Evolutionary conservation across 2,113 vertebrate species (phyloP).

Genomic region (Podiceps cristatus): DNA sequence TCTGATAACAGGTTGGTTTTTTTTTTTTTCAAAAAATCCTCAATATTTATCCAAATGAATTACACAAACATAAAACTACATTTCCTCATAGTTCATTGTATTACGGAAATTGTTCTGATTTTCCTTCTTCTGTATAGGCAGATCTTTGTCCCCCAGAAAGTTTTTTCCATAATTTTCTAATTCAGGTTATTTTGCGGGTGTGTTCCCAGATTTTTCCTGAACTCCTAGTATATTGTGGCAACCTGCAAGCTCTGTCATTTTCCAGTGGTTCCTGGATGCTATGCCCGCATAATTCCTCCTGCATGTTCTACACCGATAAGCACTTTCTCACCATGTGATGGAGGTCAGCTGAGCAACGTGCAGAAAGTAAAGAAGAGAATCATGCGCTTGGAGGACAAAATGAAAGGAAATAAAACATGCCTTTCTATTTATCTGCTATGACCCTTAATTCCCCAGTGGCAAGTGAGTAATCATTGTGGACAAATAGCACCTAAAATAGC

Average conservation of each 20-base stretch:
- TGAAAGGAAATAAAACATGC: background rate
- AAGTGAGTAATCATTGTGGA: background rate
- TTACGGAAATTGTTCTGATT: background rate
- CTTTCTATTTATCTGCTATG: background rate
- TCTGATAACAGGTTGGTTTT: background rate
- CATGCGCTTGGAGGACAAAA: background rate
- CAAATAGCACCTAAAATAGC: background rate
- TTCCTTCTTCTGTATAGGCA: background rate
- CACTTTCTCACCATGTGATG: background rate
- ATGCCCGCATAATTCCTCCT: background rate
- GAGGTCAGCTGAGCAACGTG: background rate
- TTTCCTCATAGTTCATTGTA: background rate
- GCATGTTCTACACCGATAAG: slow-evolving; percentile 34
- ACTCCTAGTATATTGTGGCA: background rate
- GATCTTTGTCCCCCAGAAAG: background rate
- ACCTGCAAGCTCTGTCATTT: background rate
- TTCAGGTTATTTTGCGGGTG: background rate
- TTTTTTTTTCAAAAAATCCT: background rate
- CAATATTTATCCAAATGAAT: background rate
- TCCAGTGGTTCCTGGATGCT: background rate
- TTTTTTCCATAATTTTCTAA: background rate
- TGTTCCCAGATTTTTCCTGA: background rate
- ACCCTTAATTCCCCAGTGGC: background rate
- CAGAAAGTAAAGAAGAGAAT: background rate
- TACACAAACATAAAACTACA: background rate